Conservation (phyloP, 2,113 vertebrate genomes). For the Psilopogon haemacephalus region DNA sequence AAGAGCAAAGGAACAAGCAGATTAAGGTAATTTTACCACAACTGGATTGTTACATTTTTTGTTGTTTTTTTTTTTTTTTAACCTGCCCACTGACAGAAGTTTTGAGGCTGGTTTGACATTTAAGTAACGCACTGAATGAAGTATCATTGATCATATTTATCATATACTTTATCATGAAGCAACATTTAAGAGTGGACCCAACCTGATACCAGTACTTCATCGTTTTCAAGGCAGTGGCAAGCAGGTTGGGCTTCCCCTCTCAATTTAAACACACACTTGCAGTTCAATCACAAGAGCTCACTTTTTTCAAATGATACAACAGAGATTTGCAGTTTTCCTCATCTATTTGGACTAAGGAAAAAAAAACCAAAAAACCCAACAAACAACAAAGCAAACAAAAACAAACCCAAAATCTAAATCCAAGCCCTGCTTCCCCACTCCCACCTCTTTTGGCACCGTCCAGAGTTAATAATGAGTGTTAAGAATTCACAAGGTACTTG, state of each 20-base stretch:
- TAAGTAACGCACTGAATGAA: slow-evolving; percentile 52
- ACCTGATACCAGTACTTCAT: slow-evolving; percentile 31
- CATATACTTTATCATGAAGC: slow-evolving; percentile 56
- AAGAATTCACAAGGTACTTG: slow-evolving; percentile 57
- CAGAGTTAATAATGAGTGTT: slow-evolving; percentile 9
- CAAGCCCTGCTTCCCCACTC: background rate
- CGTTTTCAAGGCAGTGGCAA: slow-evolving; percentile 38
- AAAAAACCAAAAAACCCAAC: too few relatives aligned
- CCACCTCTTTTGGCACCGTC: slow-evolving; percentile 27
- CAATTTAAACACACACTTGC: slow-evolving; percentile 14
- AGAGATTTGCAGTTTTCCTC: slow-evolving; percentile 29
- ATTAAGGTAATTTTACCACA: slow-evolving; percentile 31
- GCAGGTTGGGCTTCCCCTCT: slow-evolving; percentile 47
- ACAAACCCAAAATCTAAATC: too few relatives aligned
- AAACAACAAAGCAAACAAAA: too few relatives aligned
- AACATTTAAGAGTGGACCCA: slow-evolving; percentile 59
- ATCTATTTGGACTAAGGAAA: background rate
- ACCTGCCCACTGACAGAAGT: slow-evolving; percentile 61
- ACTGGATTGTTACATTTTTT: slow-evolving; percentile 62
- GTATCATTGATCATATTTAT: too few relatives aligned
- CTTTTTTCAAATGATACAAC: slow-evolving; percentile 56
- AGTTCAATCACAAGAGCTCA: slow-evolving; percentile 53
- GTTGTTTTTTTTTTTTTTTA: too few relatives aligned
- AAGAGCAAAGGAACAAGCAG: slow-evolving; percentile 57
- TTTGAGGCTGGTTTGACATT: slow-evolving; percentile 63